These are phyloP conservation scores for Trochalopteron elliotii DNA, from an alignment of 2,113 vertebrate species.

Conservation along the genomic window DNA sequence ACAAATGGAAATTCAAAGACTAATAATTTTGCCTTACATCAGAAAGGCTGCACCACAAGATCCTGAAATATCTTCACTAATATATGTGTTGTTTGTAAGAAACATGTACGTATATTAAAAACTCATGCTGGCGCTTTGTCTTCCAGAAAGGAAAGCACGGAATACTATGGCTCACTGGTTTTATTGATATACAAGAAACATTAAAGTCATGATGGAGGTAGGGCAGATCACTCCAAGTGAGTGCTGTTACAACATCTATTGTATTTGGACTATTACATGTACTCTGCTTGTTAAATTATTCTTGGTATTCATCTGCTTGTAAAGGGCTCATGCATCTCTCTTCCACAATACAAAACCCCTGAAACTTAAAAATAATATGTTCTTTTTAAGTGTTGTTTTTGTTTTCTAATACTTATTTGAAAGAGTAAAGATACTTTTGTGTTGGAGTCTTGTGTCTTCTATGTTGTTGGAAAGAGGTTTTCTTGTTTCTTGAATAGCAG, in stretches of 20 bases:
- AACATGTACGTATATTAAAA: not conserved
- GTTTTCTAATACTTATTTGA: not conserved
- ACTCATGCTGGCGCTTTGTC: not conserved
- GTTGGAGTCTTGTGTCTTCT: not conserved
- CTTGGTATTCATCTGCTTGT: not conserved
- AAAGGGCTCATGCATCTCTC: not conserved
- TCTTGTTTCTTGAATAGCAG: not conserved
- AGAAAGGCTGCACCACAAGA: not conserved
- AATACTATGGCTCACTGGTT: not conserved
- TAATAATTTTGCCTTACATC: not conserved
- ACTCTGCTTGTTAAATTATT: not conserved
- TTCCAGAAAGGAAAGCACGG: not conserved
- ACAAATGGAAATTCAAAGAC: not conserved
- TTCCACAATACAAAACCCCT: not conserved
- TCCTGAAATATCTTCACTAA: not conserved
- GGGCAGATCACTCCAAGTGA: not conserved
- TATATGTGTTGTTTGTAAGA: not conserved
- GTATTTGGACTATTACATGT: not conserved
- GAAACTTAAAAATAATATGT: not conserved
- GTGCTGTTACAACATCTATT: not conserved
- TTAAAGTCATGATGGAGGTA: not conserved
- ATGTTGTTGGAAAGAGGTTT: not conserved
- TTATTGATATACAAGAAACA: not conserved
- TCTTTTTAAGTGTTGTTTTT: fast-evolving
- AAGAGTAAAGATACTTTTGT: not conserved